Percentiles rank a stretch among this genome's conserved stretches.
Evolutionary conservation across 2,888 invertebrate genomes (phyloP).

Genomic region (Conchocele bisecta): DNA sequence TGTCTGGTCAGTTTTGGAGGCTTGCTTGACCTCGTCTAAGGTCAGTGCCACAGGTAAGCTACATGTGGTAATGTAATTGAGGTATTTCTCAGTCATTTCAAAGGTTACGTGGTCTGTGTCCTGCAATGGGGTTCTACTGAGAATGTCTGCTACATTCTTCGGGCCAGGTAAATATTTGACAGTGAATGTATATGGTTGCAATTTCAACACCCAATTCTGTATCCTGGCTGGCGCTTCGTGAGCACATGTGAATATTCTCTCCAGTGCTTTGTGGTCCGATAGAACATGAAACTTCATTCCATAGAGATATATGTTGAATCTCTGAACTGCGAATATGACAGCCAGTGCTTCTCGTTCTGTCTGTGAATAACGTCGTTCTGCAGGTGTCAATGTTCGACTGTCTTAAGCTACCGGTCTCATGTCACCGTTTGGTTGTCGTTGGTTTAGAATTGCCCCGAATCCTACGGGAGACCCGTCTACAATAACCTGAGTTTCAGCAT

Average conservation of each 20-base stretch:
- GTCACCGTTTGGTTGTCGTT: constrained; percentile 12
- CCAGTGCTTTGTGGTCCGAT: constrained; percentile 3
- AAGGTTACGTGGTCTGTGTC: constrained; percentile 1
- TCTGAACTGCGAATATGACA: constrained; percentile 12
- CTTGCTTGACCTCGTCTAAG: constrained; percentile 5
- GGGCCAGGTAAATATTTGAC: constrained; percentile 1
- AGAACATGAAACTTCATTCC: constrained; percentile 3
- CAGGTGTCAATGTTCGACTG: constrained; percentile 3
- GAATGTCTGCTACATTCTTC: constrained; percentile 11
- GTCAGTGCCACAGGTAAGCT: constrained; percentile 6
- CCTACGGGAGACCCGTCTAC: constrained; percentile 15
- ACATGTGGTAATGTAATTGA: constrained; percentile 8
- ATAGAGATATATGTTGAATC: not conserved
- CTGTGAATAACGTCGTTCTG: constrained; percentile 8
- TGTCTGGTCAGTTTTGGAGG: constrained; percentile 1
- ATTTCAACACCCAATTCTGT: constrained; percentile 10
- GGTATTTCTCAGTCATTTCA: constrained; percentile 4
- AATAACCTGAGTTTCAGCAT: constrained; percentile 5
- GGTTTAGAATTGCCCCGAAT: constrained; percentile 4
- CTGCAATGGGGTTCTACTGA: not conserved
- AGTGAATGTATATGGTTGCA: constrained; percentile 18
- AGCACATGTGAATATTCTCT: not conserved
- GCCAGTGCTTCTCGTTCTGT: constrained; percentile 1
- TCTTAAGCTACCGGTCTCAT: constrained; percentile 7
- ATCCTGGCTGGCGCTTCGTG: constrained; percentile 4